These are phyloP conservation scores for Premnoplex brunnescens DNA, from an alignment of 2,797 vertebrate genomes.

Conservation along the genomic window DNA sequence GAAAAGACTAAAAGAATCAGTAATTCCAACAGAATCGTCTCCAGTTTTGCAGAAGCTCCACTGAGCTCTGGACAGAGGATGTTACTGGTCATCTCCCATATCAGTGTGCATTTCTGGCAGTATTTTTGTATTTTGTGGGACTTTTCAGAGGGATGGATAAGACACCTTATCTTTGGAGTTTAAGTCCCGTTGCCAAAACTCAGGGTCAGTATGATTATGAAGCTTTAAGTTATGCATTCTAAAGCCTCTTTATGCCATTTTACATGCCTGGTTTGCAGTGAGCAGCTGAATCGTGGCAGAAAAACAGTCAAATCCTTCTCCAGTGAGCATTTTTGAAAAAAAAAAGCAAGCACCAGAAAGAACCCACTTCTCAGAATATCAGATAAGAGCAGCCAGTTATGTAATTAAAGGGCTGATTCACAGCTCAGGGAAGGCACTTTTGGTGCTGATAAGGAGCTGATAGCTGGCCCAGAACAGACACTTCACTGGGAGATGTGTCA, in stretches of 20 bases:
- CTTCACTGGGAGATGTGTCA: accelerated
- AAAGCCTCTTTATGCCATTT: not conserved
- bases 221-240: not conserved
- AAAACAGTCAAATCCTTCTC: not conserved
- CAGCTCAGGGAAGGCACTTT: not conserved
- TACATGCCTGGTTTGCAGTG: too few species aligned
- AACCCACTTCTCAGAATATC: not conserved
- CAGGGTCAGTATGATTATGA: not conserved
- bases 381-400: not conserved
- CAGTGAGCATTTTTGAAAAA: not conserved
- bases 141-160: not conserved
- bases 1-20: not conserved
- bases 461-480: too few species aligned
- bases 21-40: accelerated
- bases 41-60: not conserved
- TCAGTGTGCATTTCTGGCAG: not conserved
- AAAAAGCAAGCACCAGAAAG: too few species aligned
- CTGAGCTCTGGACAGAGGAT: not conserved
- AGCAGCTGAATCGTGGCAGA: not conserved
- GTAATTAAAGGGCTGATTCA: not conserved
- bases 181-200: not conserved
- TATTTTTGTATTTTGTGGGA: not conserved
- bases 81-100: accelerated
- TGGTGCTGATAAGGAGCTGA: not conserved
- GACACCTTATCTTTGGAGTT: accelerated